Evolutionary conservation across 2,888 invertebrate species (phyloP).

Genomic region (Agrochola lychnidis): DNA sequence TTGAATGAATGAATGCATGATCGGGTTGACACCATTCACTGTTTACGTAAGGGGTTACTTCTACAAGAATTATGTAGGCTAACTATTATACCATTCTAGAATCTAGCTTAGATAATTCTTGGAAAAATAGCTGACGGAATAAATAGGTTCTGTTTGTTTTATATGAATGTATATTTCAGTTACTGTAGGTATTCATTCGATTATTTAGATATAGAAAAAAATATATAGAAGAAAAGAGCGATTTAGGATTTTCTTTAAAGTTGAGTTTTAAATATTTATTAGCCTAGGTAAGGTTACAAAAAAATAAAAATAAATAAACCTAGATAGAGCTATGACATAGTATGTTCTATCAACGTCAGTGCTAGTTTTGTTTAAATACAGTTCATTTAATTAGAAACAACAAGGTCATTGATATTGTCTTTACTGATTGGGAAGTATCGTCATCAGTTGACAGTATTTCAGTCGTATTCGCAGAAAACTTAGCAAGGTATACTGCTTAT

Average conservation of each 20-base stretch:
- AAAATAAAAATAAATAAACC: not conserved
- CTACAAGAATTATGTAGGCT: not conserved
- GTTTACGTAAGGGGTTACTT: constrained; percentile 13
- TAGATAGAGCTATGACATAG: constrained; percentile 12
- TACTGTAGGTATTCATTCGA: not conserved
- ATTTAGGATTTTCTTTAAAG: not conserved
- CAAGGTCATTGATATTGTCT: constrained; percentile 49
- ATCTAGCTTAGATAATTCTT: constrained; percentile 2
- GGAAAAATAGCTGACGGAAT: not conserved
- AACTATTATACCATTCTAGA: constrained; percentile 19
- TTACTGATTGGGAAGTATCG: constrained; percentile 13
- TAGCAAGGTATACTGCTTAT: not conserved
- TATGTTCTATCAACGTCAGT: not conserved
- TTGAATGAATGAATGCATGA: constrained; percentile 46
- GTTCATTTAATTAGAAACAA: constrained; percentile 51
- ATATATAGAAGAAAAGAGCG: not conserved
- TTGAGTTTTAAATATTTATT: not conserved
- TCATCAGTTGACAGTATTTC: constrained; percentile 33
- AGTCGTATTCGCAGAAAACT: not conserved
- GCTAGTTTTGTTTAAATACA: constrained; percentile 25
- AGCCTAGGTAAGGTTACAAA: not conserved
- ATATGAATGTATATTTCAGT: constrained; percentile 7
- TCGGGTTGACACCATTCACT: constrained; percentile 10
- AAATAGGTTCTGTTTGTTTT: constrained; percentile 12
- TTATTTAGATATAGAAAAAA: not conserved